phyloP scores from a whole-genome alignment of 2,113 vertebrate species.

The Ctenodactylus gundi region DNA sequence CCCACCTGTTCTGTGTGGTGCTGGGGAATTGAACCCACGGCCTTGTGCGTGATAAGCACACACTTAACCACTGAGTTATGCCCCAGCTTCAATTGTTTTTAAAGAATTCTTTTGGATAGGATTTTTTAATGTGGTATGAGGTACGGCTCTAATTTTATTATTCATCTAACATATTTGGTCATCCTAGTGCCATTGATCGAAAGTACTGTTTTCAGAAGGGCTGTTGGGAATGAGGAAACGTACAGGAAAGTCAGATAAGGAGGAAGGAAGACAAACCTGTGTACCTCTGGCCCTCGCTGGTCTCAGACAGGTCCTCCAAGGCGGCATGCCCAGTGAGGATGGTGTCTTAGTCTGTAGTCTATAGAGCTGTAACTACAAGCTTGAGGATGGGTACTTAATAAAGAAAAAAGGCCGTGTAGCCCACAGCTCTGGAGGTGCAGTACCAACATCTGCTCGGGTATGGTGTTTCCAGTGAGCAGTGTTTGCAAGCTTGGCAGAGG shows the following conservation, averaged over 20 bases:
- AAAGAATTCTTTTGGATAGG: background rate
- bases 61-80: no score
- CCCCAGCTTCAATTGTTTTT: no score
- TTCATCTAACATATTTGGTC: background rate
- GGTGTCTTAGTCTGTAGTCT: background rate
- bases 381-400: background rate
- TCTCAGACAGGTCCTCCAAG: background rate
- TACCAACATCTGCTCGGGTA: background rate
- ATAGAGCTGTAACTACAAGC: background rate
- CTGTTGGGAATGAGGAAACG: background rate
- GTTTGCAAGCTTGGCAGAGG: background rate
- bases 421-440: background rate
- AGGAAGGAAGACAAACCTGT: background rate
- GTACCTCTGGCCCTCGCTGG: background rate
- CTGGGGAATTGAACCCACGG: no score
- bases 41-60: no score
- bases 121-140: background rate
- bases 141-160: conserved; percentile 16
- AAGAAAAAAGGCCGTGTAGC: background rate
- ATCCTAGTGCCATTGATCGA: background rate
- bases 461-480: no score
- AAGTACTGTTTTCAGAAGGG: background rate
- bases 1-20: no score
- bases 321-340: background rate
- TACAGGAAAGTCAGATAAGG: background rate